A percentile compares a stretch with the other conserved stretches of the same genome.
Conservation (phyloP, 2,797 vertebrate genomes). For the Xerus rutilus region DNA sequence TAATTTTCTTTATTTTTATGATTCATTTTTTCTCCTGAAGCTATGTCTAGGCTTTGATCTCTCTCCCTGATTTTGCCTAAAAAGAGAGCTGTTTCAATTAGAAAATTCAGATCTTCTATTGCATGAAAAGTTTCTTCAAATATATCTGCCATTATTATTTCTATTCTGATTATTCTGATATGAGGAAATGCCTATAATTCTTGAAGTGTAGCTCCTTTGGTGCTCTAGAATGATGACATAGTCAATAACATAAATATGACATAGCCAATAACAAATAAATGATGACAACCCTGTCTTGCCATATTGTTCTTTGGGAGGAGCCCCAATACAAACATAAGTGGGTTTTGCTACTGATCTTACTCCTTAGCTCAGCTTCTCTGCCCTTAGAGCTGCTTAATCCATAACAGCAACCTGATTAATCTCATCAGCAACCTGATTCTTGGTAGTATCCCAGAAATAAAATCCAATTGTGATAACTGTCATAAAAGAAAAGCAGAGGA, state of each 20-base stretch:
- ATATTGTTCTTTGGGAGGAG: background rate
- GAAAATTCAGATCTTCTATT: background rate
- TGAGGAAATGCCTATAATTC: background rate
- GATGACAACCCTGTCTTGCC: background rate
- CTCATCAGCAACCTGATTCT: background rate
- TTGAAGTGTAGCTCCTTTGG: background rate
- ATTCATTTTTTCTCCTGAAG: background rate
- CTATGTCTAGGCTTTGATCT: background rate
- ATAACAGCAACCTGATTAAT: background rate
- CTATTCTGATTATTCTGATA: background rate
- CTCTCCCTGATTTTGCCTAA: background rate
- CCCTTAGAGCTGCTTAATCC: background rate
- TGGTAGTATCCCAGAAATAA: background rate
- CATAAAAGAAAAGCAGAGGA: background rate
- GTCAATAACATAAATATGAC: no score
- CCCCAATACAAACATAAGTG: background rate
- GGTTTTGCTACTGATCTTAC: background rate
- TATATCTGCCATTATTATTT: background rate
- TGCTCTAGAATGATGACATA: background rate
- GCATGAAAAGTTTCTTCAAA: background rate
- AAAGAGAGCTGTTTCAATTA: background rate
- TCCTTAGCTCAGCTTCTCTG: no score
- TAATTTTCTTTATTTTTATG: background rate
- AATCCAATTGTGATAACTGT: background rate
- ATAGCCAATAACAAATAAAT: no score